Evolutionary conservation across 2,797 vertebrate species (phyloP), one percentile per base, ranked within the genome.

Genomic region (Salarias fasciatus): DNA sequence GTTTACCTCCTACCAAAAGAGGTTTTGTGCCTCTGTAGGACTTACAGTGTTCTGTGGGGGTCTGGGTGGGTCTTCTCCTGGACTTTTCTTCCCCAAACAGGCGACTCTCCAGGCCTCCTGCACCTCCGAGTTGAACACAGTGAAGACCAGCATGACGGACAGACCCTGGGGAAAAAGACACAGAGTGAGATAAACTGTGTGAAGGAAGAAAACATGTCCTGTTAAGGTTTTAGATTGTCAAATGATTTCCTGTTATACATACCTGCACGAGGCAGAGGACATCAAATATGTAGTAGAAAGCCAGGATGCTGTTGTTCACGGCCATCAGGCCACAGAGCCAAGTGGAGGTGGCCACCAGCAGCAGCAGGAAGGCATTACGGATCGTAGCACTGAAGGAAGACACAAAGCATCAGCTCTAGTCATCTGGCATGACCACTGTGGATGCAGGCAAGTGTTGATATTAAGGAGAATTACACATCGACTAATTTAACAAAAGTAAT

Each of bases 281-380:
- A 63, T 95, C 87, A 54, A 98, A 97, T 91, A 99, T 95, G 92
- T 99, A 99, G 93, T 99, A 95, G 92, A 99, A 99, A 80, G 95
- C 95, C 90, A 99, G 92, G 86, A 99, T 92, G 85, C 96, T 99
- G 94, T 98, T 97, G 92, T 99, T 99, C 79, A 99, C 95, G 36
- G 97, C 96, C 95, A 99, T 95, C 71, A 99, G 94, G 66, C 96
- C 97, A 88, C 97, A 98, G 55, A 99, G 92, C 97, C 96, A 99
- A 86, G 95, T 95, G 89, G 94, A 93, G 57, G 95, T 95, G 92
- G 96, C 95, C 72, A 99, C 91, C 79, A 99, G 94, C 77, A 99
- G 88, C 64, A 99, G 93, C 81, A 98, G 89, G 86, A 98, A 96
- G 91, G 97, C 95, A 83, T 94, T 97, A 52, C 96, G 95, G 73